These are phyloP conservation scores for Neogobius melanostomus DNA, from an alignment of 2,113 vertebrate genomes.

Conservation along the genomic window DNA sequence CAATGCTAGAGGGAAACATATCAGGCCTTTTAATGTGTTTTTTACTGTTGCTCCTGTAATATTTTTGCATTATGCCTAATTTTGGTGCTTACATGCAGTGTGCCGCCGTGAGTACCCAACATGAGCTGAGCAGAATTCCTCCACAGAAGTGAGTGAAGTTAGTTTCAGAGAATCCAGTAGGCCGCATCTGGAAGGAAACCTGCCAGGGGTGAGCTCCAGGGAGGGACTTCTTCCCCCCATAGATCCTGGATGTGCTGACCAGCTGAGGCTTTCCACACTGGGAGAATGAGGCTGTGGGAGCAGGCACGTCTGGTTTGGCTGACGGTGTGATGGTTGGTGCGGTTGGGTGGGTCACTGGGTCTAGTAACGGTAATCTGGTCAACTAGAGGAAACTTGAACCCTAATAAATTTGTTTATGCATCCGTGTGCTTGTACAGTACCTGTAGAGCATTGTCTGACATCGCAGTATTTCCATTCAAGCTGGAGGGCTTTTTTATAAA, in stretches of 20 bases:
- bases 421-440: background rate
- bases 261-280: slow-evolving; percentile 76
- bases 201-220: slow-evolving; percentile 87
- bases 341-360: background rate
- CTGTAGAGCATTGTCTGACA: slow-evolving; percentile 37
- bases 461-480: slow-evolving; percentile 53
- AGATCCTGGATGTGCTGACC: slow-evolving; percentile 69
- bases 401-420: background rate
- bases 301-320: background rate
- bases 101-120: slow-evolving; percentile 89
- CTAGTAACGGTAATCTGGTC: background rate
- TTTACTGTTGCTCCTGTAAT: background rate
- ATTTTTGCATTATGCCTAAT: background rate
- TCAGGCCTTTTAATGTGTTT: too few species aligned
- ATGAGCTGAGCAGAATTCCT: slow-evolving; percentile 80
- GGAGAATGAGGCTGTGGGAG: slow-evolving; percentile 48
- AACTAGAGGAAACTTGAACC: background rate
- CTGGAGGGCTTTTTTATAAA: slow-evolving; percentile 20
- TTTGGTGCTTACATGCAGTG: slow-evolving; percentile 82
- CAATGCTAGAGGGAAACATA: too few species aligned
- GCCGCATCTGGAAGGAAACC: slow-evolving; percentile 77
- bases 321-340: background rate
- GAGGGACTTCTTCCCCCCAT: slow-evolving; percentile 79
- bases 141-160: slow-evolving; percentile 76
- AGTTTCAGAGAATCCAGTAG: background rate